These are phyloP conservation scores for Abrostola triplasia DNA, from an alignment of 2,888 invertebrate genomes.

Conservation along the genomic window DNA sequence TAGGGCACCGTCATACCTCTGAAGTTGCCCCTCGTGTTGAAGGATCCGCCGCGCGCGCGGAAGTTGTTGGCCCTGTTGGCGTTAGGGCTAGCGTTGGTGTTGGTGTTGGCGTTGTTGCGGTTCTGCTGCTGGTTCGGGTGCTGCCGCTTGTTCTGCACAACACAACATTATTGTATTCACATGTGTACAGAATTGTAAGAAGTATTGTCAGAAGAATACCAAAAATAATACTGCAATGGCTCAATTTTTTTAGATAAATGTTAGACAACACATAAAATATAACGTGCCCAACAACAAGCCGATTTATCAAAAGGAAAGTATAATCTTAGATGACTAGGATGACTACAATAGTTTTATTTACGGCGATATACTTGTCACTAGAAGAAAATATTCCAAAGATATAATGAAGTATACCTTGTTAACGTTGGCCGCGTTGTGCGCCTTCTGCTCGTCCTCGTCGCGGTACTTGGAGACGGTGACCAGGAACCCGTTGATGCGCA, in stretches of 20 bases:
- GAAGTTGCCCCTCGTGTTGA: slow-evolving; percentile 78
- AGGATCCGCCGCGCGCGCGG: slow-evolving; percentile 76
- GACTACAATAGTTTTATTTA: no score
- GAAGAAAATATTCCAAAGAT: no score
- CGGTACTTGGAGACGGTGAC: slow-evolving; percentile 85
- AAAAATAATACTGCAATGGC: no score
- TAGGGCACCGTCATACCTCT: slow-evolving; percentile 65
- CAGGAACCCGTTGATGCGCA: slow-evolving; percentile 86
- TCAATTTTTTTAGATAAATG: no score
- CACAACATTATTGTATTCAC: not conserved
- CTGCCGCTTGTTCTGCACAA: slow-evolving; percentile 79
- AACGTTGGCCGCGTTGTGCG: slow-evolving; percentile 75
- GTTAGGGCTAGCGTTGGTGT: slow-evolving; percentile 61
- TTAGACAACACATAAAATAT: no score
- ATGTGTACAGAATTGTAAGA: no score
- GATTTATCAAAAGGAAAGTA: no score
- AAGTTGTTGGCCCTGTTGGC: slow-evolving; percentile 64
- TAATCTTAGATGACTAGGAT: no score
- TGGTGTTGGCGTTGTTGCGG: slow-evolving; percentile 66
- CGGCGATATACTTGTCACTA: no score
- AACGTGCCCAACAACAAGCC: no score
- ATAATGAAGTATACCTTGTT: slow-evolving; percentile 69
- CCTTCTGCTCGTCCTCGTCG: slow-evolving; percentile 85
- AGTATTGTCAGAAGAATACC: no score
- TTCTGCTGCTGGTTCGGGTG: slow-evolving; percentile 76